Percentiles rank a stretch among this genome's conserved stretches.
Conservation (phyloP, 2,113 vertebrate species). For the human (Homo sapiens) region DNA sequence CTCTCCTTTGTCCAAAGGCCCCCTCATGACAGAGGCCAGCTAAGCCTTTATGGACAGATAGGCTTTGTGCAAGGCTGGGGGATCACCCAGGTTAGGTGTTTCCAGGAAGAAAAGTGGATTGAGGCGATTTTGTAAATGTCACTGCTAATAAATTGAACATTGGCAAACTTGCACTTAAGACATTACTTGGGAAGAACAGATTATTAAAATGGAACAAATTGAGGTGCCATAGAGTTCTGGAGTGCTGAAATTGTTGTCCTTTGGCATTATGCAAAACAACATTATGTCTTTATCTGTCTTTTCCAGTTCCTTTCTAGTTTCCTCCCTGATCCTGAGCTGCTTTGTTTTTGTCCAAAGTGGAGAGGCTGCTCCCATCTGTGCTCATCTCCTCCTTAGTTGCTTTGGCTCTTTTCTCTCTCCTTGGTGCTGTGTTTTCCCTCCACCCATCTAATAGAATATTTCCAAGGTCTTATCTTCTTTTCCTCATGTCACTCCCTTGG, state of each 20-base stretch:
- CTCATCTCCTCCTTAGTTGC: not conserved
- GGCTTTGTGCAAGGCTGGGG: not conserved
- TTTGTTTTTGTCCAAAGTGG: not conserved
- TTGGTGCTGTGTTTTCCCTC: not conserved
- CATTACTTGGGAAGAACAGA: not conserved
- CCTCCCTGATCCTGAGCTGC: not conserved
- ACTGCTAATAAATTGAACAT: not conserved
- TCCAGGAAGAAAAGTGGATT: not conserved
- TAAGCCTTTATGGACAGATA: not conserved
- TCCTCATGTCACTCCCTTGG: not conserved
- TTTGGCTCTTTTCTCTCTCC: not conserved
- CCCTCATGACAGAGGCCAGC: not conserved
- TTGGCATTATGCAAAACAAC: not conserved
- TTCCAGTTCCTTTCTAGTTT: not conserved
- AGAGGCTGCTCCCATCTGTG: not conserved
- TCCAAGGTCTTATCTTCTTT: not conserved
- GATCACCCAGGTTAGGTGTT: not conserved
- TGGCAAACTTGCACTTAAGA: not conserved
- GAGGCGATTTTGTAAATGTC: not conserved
- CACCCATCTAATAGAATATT: not conserved
- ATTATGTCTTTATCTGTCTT: not conserved
- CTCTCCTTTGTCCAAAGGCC: not conserved
- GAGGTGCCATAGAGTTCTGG: not conserved
- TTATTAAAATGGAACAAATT: not conserved
- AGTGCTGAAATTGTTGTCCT: not conserved